Percentiles rank a stretch among this genome's conserved stretches.
Evolutionary conservation across 2,888 invertebrate genomes (phyloP).

Genomic region (Thymelicus sylvestris): DNA sequence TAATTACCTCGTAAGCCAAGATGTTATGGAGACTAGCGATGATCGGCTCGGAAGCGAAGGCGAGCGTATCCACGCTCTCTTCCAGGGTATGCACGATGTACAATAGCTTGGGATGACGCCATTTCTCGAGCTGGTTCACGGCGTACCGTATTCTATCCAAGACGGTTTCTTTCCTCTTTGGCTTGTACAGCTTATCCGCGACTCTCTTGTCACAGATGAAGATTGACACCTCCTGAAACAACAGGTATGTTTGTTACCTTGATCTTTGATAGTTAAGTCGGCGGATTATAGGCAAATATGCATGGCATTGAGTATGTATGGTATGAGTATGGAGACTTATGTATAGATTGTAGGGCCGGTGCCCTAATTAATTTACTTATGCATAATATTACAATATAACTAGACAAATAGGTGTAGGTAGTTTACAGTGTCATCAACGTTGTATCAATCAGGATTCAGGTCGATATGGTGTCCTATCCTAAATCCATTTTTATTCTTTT

Average conservation of each 20-base stretch:
- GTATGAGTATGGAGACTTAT: too few species aligned
- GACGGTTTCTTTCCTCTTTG: constrained; percentile 95
- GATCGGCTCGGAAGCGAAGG: constrained; percentile 97
- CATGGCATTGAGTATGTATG: too few species aligned
- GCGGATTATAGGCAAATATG: too few species aligned
- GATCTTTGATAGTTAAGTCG: too few species aligned
- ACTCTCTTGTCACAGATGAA: constrained; percentile 97
- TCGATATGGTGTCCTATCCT: too few species aligned
- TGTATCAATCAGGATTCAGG: too few species aligned
- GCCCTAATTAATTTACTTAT: too few species aligned
- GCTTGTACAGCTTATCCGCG: constrained; percentile 96
- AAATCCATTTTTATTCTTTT: too few species aligned
- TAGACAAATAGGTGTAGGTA: too few species aligned
- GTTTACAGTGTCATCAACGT: too few species aligned
- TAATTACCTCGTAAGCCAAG: constrained; percentile 90
- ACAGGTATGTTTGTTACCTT: constrained; percentile 15
- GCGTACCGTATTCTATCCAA: constrained; percentile 93
- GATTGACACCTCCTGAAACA: constrained; percentile 93
- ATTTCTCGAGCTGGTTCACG: constrained; percentile 91
- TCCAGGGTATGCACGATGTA: constrained; percentile 90
- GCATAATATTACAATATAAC: too few species aligned
- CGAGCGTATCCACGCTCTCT: constrained; percentile 94
- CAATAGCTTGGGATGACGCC: constrained; percentile 93
- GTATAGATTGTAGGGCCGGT: too few species aligned
- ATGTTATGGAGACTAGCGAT: constrained; percentile 95